Base-by-base conservation (phyloP, 2,797 vertebrate genomes). In the Typhlichthys subterraneus region DNA sequence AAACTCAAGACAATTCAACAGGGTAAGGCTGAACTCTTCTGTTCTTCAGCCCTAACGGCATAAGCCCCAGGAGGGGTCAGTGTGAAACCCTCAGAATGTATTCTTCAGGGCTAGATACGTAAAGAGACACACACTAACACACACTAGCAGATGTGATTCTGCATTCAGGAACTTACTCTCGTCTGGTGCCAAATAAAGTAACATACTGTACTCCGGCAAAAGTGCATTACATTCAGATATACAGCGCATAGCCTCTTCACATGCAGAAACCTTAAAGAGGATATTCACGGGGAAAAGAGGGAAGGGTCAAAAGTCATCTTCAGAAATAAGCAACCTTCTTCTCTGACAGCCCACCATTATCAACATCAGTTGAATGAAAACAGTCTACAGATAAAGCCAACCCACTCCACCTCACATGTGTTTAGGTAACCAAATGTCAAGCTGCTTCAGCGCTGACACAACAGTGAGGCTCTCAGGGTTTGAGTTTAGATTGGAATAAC, bases 21-120 rank as follows among this genome's bases (percentile, higher is more conserved):
- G 73, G 80, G 57, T 79, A 64, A 57, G 71, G 62, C 31, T 56
- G 38, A 52, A 2, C 14, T 55, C 54, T 46, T 61, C 70, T 50
- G 70, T 17, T 61, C 50, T 75, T 23, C 55, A 12, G 7, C 38
- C 14, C 14, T 19, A 8, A 29, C 14, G 10, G 67, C 57, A 14
- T 55, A 64, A 71, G 75, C 75, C 73, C 63, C 49, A 52, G 45
- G 42, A 47, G 13, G 66, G 72, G 63, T 79, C 70, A 75, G 53
- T 60, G 72, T 87, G 83, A 84, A 87, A 73, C 81, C 48, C 56
- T 19, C 8, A 63, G 67, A 64, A 54, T n/a, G 46, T 17, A 0
- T 9, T 72, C 33, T 52, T 31, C 4, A 5, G 33, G 49, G 33
- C 31, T 12, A 13, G 33, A 38, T 61, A 46, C 31, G 7, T 3